phyloP scores from a whole-genome alignment of 2,113 vertebrate species.

The Thamnophis sirtalis region DNA sequence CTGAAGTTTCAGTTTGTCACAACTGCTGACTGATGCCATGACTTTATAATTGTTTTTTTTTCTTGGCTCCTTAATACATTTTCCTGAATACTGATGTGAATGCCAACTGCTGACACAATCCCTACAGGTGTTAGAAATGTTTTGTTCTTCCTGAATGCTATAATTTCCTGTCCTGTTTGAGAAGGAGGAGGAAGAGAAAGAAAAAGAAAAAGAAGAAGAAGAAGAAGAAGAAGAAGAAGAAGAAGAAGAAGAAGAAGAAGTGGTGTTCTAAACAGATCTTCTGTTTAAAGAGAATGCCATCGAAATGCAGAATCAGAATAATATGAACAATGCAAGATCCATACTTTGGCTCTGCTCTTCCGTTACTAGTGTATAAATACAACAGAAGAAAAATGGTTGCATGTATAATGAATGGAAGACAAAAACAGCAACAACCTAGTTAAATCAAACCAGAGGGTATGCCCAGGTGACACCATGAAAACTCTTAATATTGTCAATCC shows the following conservation, averaged over 20 bases:
- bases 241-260: not conserved
- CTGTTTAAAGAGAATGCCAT: not conserved
- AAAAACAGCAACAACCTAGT: not conserved
- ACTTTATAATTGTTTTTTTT: not conserved
- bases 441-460: not conserved
- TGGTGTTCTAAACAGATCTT: not conserved
- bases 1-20: not conserved
- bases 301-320: not conserved
- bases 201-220: accelerated
- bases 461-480: not conserved
- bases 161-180: not conserved
- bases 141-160: not conserved
- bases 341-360: not conserved
- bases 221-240: too few species aligned
- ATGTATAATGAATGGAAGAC: not conserved
- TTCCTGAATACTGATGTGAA: not conserved
- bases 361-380: not conserved
- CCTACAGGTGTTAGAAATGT: not conserved
- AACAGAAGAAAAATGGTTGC: not conserved
- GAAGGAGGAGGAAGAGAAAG: too few species aligned
- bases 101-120: not conserved
- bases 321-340: not conserved
- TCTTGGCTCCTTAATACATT: not conserved
- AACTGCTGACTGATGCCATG: not conserved
- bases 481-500: not conserved